Percentiles rank a stretch among this genome's conserved stretches.
Conservation (phyloP, 53 echinoderm and acorn worm genomes). For the Pentamera pediparva region DNA sequence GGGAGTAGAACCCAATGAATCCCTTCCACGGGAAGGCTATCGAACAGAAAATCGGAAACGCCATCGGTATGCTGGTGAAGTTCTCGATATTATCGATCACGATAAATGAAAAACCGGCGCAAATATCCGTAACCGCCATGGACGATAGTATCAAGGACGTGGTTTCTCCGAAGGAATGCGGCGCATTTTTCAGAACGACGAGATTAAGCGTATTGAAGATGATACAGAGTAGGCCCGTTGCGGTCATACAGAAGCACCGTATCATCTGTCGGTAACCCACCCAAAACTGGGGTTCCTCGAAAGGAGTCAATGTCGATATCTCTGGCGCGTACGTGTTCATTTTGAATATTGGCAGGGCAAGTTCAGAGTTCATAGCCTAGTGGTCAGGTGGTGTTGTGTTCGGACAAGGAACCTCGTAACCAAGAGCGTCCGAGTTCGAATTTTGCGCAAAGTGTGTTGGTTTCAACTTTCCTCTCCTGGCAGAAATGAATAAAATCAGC, state of each 20-base stretch:
- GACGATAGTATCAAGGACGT: conserved; percentile 8
- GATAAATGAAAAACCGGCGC: neutral
- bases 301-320: too few species aligned
- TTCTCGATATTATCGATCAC: conserved; percentile 5
- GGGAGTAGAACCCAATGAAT: conserved; percentile 9
- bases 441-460: too few species aligned
- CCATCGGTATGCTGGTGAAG: neutral
- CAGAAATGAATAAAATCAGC: too few species aligned
- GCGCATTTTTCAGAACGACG: neutral
- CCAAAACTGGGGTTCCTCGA: neutral
- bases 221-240: conserved; percentile 12
- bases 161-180: conserved; percentile 17
- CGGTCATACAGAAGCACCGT: neutral
- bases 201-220: neutral
- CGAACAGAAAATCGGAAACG: neutral
- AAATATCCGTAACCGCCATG: conserved; percentile 6
- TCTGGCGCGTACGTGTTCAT: too few species aligned
- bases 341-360: too few species aligned
- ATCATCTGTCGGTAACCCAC: neutral
- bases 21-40: conserved; percentile 13
- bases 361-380: too few species aligned
- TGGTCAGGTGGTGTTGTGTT: too few species aligned
- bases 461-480: too few species aligned
- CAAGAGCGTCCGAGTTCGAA: too few species aligned
- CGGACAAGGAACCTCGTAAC: too few species aligned